phyloP scores from a whole-genome alignment of 2,797 vertebrate species.

The Dicrostonyx torquatus region DNA sequence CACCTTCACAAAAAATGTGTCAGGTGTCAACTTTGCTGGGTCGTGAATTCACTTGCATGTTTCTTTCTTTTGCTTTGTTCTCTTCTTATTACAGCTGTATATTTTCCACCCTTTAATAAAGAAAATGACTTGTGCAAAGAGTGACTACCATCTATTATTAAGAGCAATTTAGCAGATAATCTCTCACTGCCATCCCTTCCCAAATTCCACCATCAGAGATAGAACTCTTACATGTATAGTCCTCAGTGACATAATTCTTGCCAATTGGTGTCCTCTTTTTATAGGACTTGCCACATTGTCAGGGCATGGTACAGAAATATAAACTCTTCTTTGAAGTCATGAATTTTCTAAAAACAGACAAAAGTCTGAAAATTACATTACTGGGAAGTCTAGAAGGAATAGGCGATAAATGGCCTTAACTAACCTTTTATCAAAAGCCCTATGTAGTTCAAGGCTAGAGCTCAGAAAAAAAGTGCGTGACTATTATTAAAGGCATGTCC shows the following conservation, averaged over 20 bases:
- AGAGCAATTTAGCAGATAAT: conserved; percentile 31
- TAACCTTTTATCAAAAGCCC: conserved; percentile 16
- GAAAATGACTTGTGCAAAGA: background rate
- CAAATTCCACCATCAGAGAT: conserved; percentile 18
- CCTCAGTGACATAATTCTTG: conserved; percentile 43
- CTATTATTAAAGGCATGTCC: background rate
- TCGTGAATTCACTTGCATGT: background rate
- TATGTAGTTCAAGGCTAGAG: background rate
- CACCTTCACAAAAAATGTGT: background rate
- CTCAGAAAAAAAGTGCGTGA: background rate
- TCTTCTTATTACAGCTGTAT: background rate
- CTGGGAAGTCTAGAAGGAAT: conserved; percentile 28
- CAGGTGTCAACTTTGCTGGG: background rate
- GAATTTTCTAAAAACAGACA: conserved; percentile 57
- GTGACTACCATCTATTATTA: background rate
- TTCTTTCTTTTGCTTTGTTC: background rate
- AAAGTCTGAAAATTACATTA: conserved; percentile 43
- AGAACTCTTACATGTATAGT: conserved; percentile 42
- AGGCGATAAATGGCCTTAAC: background rate
- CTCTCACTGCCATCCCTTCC: background rate
- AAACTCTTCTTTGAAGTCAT: conserved; percentile 45
- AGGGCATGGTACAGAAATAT: conserved; percentile 3
- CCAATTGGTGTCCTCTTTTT: conserved; percentile 28
- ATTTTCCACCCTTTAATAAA: conserved; percentile 16
- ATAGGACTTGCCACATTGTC: background rate